These are phyloP conservation scores for Eurystomus gularis DNA, from an alignment of 2,113 vertebrate genomes.

Conservation along the genomic window DNA sequence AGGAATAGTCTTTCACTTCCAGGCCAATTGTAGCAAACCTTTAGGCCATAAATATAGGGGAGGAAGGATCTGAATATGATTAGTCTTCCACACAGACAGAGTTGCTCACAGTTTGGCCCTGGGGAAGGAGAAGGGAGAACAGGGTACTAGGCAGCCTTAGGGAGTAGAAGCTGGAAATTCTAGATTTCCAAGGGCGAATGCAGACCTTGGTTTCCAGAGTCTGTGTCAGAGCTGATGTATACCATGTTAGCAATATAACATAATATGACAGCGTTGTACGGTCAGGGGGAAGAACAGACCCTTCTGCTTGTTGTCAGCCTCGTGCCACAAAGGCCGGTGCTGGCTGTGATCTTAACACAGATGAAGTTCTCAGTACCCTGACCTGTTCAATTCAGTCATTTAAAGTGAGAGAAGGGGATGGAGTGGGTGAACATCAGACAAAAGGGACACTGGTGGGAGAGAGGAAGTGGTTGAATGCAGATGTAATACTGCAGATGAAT, in stretches of 20 bases:
- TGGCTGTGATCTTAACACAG: background rate
- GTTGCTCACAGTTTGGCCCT: background rate
- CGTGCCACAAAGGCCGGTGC: background rate
- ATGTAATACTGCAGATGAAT: background rate
- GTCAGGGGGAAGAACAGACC: background rate
- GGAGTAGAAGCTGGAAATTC: background rate
- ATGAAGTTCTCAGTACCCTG: background rate
- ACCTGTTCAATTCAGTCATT: background rate
- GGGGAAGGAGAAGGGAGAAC: background rate
- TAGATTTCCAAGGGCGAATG: background rate
- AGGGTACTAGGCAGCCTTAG: background rate
- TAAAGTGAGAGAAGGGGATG: background rate
- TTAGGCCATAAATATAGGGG: background rate
- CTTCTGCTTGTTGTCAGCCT: background rate
- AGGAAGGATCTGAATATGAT: background rate
- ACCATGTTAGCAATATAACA: background rate
- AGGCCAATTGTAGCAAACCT: background rate
- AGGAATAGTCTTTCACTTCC: background rate
- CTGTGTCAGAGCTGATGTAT: background rate
- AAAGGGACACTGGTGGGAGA: background rate
- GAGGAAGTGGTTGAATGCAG: background rate
- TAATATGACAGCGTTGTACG: background rate
- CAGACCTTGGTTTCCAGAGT: background rate
- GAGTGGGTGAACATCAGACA: background rate
- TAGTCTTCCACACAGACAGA: background rate